Evolutionary conservation across 2,797 vertebrate genomes (phyloP), one percentile per base, ranked within the genome.

Genomic region (Micrastur ruficollis): DNA sequence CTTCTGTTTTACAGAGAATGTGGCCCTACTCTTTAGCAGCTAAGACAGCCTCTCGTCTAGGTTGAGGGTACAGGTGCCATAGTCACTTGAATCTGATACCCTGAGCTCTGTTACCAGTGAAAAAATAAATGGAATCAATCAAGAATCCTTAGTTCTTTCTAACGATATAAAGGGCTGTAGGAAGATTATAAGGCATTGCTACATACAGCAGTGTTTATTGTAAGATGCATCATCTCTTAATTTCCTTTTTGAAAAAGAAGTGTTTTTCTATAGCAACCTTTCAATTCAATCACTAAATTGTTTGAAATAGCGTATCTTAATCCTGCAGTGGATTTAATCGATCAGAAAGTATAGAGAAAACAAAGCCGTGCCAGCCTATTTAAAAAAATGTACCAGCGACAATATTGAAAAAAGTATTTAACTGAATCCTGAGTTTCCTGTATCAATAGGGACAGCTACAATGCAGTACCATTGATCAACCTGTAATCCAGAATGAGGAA

Each of bases 401-500:
- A 46, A 61, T 79, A 92, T 50, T 84, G 95, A 86, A 86, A 76
- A 47, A 68, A 38, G 16, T 47, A 58, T 90, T 79, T 40, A 47
- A 82, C 49, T 85, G 74, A 94, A 70, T 92, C 34, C 63, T 67
- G 55, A 74, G 15, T 62, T 95, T 94, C 73, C 89, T 0, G 0
- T 91, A 63, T 95, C 81, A 87, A 56, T 71, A 89, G 52, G 26
- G 61, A 74, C 40, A 82, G 78, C 61, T 53, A 67, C 67, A 59
- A 2, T 20, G 29, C 61, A 56, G 74, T 12, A 63, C 84, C 44
- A 96, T 92, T 83, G 93, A 95, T 96, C 95, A 89, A 8, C 26
- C n/a, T 67, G 16, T 78, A 91, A 93, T 53, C 55, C 94, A 94
- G 71, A 94, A 89, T 19, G 61, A 92, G 79, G 75, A 96, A 96